Percentiles rank a stretch among this genome's conserved stretches.
These are phyloP conservation scores for Dendrophyllia cribrosa DNA, from an alignment of 64 coral and sea anemone species.

Conservation along the genomic window DNA sequence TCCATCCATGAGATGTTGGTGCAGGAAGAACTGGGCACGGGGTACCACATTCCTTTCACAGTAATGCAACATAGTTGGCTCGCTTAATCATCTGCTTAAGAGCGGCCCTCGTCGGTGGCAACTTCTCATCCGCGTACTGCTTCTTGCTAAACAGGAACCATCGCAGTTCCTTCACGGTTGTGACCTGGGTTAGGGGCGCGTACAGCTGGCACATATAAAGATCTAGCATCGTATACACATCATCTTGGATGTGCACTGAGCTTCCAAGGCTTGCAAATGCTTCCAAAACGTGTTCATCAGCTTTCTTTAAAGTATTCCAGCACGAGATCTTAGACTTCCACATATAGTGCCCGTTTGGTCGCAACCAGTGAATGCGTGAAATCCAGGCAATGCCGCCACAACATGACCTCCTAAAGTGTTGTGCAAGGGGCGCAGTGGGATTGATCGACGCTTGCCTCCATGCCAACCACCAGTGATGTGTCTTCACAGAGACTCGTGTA, in stretches of 20 bases:
- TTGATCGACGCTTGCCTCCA: slow-evolving; percentile 19
- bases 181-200: neutral
- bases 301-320: slow-evolving; percentile 59
- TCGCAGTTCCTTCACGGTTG: slow-evolving; percentile 32
- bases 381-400: too few relatives aligned
- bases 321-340: slow-evolving; percentile 5
- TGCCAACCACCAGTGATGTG: neutral
- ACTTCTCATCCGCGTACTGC: slow-evolving; percentile 21
- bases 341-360: slow-evolving; percentile 49
- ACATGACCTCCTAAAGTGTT: too few relatives aligned
- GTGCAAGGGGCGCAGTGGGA: neutral
- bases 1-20: too few relatives aligned
- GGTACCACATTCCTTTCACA: too few relatives aligned
- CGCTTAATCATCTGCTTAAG: slow-evolving; percentile 29
- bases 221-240: neutral
- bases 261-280: slow-evolving; percentile 51
- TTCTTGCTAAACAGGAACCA: slow-evolving; percentile 73
- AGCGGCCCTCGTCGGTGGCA: slow-evolving; percentile 50
- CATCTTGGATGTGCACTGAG: neutral
- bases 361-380: slow-evolving; percentile 43
- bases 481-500: slow-evolving; percentile 35
- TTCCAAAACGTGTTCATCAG: neutral
- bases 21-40: too few relatives aligned
- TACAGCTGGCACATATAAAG: slow-evolving; percentile 16
- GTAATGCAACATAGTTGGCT: slow-evolving; percentile 17